These are phyloP conservation scores for Pionites leucogaster DNA, from an alignment of 2,113 vertebrate genomes.

Conservation along the genomic window DNA sequence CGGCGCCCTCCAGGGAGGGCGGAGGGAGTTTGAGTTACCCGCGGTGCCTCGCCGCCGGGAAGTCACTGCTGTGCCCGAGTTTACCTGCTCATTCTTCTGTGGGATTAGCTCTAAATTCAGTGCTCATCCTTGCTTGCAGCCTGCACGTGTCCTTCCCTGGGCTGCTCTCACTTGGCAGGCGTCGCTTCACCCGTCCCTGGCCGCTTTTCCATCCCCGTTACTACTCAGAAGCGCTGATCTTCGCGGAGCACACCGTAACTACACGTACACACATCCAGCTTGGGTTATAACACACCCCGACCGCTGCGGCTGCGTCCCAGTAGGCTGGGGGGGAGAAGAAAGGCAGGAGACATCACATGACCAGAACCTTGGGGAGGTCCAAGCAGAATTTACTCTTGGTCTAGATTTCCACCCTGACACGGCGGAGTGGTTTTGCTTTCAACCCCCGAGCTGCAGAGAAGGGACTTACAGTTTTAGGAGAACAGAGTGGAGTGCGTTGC, in stretches of 20 bases:
- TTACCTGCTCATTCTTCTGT: neutral
- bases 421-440: neutral
- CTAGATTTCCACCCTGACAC: neutral
- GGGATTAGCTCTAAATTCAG: neutral
- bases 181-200: accelerated
- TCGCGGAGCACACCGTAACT: accelerated
- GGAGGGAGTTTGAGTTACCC: neutral
- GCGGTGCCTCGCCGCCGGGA: neutral
- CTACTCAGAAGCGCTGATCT: neutral
- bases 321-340: neutral
- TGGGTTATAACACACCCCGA: neutral
- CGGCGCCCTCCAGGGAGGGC: neutral
- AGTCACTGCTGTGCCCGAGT: neutral
- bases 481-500: accelerated
- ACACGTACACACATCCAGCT: neutral
- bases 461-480: neutral
- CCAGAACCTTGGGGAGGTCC: neutral
- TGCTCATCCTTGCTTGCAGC: neutral
- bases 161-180: neutral
- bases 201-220: neutral
- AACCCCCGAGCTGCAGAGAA: neutral
- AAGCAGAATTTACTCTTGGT: neutral
- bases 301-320: neutral
- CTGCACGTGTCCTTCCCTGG: too few relatives aligned
- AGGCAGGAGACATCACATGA: constrained; percentile 4